Base-by-base conservation (phyloP, 1,140 invertebrate species). In the Drosophila teissieri region DNA sequence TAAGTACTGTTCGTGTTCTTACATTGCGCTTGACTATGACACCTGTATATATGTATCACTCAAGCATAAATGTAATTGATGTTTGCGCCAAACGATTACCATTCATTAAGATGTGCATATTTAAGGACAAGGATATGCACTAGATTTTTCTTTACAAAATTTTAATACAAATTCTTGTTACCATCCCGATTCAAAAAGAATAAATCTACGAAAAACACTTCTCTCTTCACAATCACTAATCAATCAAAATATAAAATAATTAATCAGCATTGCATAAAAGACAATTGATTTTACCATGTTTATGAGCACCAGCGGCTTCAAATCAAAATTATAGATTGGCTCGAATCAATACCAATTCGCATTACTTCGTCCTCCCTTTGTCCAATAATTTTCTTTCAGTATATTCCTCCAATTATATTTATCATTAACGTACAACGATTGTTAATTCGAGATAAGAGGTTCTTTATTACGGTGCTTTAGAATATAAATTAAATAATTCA, bases 1-100 rank as follows among this genome's bases (percentile, higher is more conserved):
- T 92, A 92, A 91, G 91, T 86, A 65, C 60, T 51, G 55, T 53
- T 64, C n/a, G 46, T 62, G 19, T 3, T 61, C 45, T 63, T 46
- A 48, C 48, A 48, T 56, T 31, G 22, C 54, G 75, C 83, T 76
- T 88, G 67, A 65, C 51, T 68, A 65, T 64, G 60, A 48, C 65
- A 68, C 56, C 73, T 79, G 75, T 78, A 58, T 65, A 83, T 74
- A 58, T 62, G 84, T 74, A 79, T 78, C 70, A 55, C 54, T 27
- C 65, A 44, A 74, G 64, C 67, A 56, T 70, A 69, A 48, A 56
- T 70, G 67, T 70, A 48, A 69, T 69, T 31, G 51, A 70, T 70
- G 67, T 70, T 70, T 36, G 51, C 24, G 67, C 67, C 65, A 70
- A 65, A 63, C 31, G 19, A 70, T 48, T 57, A 31, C 52, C 51